Conservation (phyloP, 2,797 vertebrate genomes). For the Fistularia commersonii region DNA sequence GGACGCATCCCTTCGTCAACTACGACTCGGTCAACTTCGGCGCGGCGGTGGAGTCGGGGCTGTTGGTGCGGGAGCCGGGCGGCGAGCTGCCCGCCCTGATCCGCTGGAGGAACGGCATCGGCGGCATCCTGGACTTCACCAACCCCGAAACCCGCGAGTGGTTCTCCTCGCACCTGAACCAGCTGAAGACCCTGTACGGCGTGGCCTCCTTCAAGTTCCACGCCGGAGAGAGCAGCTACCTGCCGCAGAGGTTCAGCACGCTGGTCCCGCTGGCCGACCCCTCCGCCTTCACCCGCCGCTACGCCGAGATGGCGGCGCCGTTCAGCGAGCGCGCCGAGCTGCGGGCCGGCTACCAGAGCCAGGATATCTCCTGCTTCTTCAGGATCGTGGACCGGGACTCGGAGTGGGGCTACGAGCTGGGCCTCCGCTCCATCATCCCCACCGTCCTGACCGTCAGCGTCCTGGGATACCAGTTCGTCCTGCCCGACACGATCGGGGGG, state of each 20-base stretch:
- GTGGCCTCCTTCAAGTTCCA: constrained; percentile 94
- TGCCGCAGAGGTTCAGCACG: constrained; percentile 88
- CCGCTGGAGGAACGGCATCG: constrained; percentile 93
- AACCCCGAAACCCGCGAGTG: constrained; percentile 85
- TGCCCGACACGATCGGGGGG: constrained; percentile 87
- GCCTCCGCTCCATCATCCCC: constrained; percentile 91
- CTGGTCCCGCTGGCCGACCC: constrained; percentile 79
- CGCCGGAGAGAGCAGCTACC: constrained; percentile 89
- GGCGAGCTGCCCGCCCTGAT: constrained; percentile 86
- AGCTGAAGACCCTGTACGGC: constrained; percentile 77
- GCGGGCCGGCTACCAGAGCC: constrained; percentile 85
- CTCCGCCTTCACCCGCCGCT: constrained; percentile 85
- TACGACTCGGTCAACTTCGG: constrained; percentile 85
- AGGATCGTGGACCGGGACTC: constrained; percentile 92
- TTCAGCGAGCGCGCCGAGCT: constrained; percentile 85
- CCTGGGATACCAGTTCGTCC: constrained; percentile 86
- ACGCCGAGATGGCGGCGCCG: constrained; percentile 85
- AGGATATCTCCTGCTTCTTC: constrained; percentile 96
- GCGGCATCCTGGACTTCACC: constrained; percentile 91
- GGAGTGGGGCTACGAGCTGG: constrained; percentile 90
- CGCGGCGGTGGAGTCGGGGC: constrained; percentile 77
- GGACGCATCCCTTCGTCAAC: constrained; percentile 91
- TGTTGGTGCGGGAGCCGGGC: constrained; percentile 82
- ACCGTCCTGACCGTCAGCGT: constrained; percentile 82
- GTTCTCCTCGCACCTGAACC: constrained; percentile 81